Base-by-base conservation (phyloP, 1,140 invertebrate species). In the Ooceraea biroi region DNA sequence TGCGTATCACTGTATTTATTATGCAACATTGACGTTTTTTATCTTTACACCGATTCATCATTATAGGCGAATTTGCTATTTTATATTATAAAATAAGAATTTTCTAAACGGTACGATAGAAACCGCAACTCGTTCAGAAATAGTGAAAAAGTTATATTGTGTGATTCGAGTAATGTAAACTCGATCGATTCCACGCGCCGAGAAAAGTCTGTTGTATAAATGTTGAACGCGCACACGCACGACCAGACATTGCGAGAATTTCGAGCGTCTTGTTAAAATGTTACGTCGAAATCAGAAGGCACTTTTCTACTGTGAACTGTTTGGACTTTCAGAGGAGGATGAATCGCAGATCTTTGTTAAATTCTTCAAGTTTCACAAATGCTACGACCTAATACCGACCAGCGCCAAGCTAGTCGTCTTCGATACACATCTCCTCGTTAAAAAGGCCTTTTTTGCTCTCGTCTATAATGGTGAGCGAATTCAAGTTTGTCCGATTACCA, bases 361-460 rank as follows among this genome's bases (percentile, higher is more conserved):
- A 93, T 99, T 99, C 95, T 99, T 99, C 96, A 98, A 99, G 94
- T 99, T 99, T 93, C 99, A 99, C 96, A 99, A 98, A 94, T 99
- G 99, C 94, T 99, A 99, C 95, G 99, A 99, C 95, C 96, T 99
- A 91, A 99, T 99, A 94, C 99, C 99, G 61, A 99, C 98, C 58
- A 99, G 98, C 94, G 98, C 99, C 74, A 99, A 99, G 95, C 95
- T 99, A 90, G 99, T 99, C 71, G 98, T 99, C 66, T 99, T 99
- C 95, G 99, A 99, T 95, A 99, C 99, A n/a, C 98, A 99, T 92
- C 95, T 99, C 44, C 97, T 99, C 71, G 99, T 99, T 25, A 99
- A 99, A 95, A 99, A 99, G 94, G 99, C 99, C 36, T 99, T 99
- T 95, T 99, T 98, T 95, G 99, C 99, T 36, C 96, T 99, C 61